Percentiles rank a stretch among this genome's conserved stretches.
These are phyloP conservation scores for Seira ritae DNA, from an alignment of 2,888 invertebrate species.

Conservation along the genomic window DNA sequence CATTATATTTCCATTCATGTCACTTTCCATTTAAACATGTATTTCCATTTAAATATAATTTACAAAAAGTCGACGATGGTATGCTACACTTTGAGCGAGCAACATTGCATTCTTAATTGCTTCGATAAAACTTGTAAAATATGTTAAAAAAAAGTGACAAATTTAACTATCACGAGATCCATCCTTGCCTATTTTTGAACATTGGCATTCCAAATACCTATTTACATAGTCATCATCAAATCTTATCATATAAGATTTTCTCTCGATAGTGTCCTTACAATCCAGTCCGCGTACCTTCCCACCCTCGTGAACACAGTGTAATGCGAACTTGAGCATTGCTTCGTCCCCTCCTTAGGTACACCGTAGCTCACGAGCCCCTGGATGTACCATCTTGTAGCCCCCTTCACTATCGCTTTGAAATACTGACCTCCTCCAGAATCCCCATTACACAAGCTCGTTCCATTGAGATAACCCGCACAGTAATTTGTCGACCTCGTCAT, in stretches of 20 bases:
- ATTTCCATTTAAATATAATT: too few species aligned
- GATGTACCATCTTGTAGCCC: constrained; percentile 75
- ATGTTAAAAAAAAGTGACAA: too few species aligned
- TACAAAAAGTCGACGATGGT: too few species aligned
- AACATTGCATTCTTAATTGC: too few species aligned
- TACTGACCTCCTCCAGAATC: constrained; percentile 78
- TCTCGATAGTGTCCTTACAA: constrained; percentile 70
- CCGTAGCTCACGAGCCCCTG: constrained; percentile 76
- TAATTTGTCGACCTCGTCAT: constrained; percentile 73
- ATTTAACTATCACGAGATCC: too few species aligned
- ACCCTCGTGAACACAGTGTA: constrained; percentile 73
- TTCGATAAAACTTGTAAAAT: too few species aligned
- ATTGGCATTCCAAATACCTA: too few species aligned
- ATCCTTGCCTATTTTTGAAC: too few species aligned
- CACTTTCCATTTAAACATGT: too few species aligned
- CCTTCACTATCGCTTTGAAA: constrained; percentile 75
- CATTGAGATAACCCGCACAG: constrained; percentile 72
- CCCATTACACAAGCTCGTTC: constrained; percentile 65
- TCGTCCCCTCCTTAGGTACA: constrained; percentile 74
- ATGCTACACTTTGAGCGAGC: too few species aligned
- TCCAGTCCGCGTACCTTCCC: constrained; percentile 71
- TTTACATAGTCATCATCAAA: too few species aligned
- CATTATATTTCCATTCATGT: too few species aligned
- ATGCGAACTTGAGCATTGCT: constrained; percentile 69
- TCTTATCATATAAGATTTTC: constrained; percentile 70